Evolutionary conservation across 2,113 vertebrate species (phyloP).

Genomic region (Corythornis cristatus): DNA sequence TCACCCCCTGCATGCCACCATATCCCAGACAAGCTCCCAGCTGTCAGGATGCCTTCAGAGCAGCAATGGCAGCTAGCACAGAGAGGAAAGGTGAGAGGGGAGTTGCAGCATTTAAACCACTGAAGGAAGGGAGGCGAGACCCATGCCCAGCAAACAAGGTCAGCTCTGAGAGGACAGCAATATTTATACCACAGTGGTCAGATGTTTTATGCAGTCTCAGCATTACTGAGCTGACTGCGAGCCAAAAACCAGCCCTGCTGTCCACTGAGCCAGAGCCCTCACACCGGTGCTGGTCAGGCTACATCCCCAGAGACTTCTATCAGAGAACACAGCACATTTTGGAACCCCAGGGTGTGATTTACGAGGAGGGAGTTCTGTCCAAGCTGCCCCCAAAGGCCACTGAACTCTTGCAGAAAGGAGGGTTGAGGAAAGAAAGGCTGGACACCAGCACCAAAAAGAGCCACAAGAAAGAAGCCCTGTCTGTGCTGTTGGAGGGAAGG

Average conservation of each 20-base stretch:
- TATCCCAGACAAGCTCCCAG: not conserved
- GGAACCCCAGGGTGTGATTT: not conserved
- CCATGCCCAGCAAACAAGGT: not conserved
- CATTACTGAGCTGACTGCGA: not conserved
- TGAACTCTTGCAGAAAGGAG: not conserved
- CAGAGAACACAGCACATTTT: not conserved
- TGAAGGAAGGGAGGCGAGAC: not conserved
- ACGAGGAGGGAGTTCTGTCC: conserved; percentile 7
- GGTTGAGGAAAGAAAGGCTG: not conserved
- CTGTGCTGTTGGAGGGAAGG: conserved; percentile 53
- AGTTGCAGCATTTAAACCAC: not conserved
- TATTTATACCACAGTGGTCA: not conserved
- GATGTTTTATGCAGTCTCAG: not conserved
- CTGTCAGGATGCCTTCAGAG: not conserved
- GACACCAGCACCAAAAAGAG: not conserved
- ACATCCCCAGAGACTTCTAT: not conserved
- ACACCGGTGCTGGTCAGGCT: not conserved
- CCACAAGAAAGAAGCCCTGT: conserved; percentile 31
- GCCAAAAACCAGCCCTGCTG: not conserved
- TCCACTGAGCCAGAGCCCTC: conserved; percentile 1
- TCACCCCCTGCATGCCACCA: rapidly evolving
- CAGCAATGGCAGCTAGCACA: not conserved
- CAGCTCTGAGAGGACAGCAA: not conserved
- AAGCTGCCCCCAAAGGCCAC: not conserved
- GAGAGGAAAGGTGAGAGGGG: not conserved